phyloP scores from a whole-genome alignment of 2,888 invertebrate species.

The Bibio marci region DNA sequence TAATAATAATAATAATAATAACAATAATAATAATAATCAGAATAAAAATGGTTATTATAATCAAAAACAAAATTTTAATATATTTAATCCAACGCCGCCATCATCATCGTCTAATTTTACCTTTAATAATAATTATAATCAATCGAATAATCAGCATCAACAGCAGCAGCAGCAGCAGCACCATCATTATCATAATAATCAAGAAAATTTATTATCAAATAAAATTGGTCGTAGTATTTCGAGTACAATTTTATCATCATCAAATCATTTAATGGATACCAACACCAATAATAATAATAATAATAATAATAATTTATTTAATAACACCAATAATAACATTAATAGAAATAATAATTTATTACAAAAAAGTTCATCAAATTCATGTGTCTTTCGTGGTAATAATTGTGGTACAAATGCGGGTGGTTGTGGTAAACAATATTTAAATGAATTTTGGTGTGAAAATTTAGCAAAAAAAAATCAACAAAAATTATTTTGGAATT shows the following conservation, averaged over 20 bases:
- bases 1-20: background rate
- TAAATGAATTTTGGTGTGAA: constrained; percentile 29
- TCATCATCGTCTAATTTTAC: background rate
- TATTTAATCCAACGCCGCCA: background rate
- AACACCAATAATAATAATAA: background rate
- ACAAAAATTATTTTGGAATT: constrained; percentile 21
- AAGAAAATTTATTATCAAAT: constrained; percentile 1
- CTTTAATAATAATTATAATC: background rate
- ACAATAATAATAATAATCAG: background rate
- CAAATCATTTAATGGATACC: background rate
- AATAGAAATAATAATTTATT: constrained; percentile 1
- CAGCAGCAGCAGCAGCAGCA: background rate
- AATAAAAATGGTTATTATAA: background rate
- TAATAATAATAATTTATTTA: background rate
- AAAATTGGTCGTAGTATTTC: constrained; percentile 26
- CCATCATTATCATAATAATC: background rate
- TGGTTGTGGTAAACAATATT: constrained; percentile 20
- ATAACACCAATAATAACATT: background rate
- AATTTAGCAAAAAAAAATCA: constrained; percentile 19
- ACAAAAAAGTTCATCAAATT: constrained; percentile 15
- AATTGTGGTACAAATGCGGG: too few species aligned
- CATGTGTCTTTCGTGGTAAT: constrained; percentile 8
- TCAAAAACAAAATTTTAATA: too few species aligned
- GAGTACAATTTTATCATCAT: constrained; percentile 19
- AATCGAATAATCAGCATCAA: too few species aligned